Percentiles rank a stretch among this genome's conserved stretches.
Evolutionary conservation across 2,888 invertebrate species (phyloP).

Genomic region (Holacanthella duospinosa): DNA sequence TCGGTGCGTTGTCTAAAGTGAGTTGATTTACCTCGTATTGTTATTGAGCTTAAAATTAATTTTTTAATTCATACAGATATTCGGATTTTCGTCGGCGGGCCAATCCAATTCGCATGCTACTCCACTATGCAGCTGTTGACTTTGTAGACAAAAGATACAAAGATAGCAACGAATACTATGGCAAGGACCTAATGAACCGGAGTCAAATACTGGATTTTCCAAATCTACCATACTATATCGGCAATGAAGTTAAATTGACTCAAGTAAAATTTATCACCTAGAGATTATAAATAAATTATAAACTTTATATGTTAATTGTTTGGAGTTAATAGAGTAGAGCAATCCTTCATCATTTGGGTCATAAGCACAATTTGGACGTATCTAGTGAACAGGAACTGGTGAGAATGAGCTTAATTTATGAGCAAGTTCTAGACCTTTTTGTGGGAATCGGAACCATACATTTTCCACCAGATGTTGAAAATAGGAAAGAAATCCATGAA

Average conservation of each 20-base stretch:
- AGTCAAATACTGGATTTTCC: background rate
- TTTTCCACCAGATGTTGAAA: background rate
- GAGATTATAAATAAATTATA: too few relatives aligned
- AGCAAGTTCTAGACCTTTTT: background rate
- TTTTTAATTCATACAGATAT: background rate
- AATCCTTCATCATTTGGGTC: background rate
- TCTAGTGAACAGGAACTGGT: background rate
- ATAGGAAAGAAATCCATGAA: background rate
- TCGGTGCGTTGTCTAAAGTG: too few relatives aligned
- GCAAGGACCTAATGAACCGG: too few relatives aligned
- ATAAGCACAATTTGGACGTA: background rate
- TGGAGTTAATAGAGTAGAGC: background rate
- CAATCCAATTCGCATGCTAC: background rate
- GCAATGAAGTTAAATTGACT: background rate
- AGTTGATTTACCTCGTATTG: too few relatives aligned
- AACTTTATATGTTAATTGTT: too few relatives aligned
- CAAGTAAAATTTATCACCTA: too few relatives aligned
- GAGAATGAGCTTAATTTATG: background rate
- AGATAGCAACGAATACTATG: too few relatives aligned
- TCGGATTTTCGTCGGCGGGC: background rate
- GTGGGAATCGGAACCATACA: background rate
- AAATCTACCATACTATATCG: background rate
- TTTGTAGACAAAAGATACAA: background rate
- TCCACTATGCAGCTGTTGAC: background rate
- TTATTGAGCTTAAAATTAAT: too few relatives aligned